Percentiles rank a stretch among this genome's conserved stretches.
Conservation (phyloP, 2,888 invertebrate species). For the Heliconius hortense region DNA sequence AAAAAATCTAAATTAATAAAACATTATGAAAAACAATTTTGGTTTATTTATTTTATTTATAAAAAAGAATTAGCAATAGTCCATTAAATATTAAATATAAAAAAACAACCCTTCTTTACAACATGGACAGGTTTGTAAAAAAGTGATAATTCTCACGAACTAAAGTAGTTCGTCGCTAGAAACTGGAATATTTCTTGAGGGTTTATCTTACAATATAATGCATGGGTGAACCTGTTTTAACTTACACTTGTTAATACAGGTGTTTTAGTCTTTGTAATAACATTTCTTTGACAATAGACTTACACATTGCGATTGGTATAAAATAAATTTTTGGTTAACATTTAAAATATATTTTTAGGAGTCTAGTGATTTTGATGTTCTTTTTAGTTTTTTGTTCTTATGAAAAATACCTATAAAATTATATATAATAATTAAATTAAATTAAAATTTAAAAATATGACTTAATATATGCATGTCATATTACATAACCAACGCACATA, state of each 20-base stretch:
- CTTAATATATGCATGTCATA: neutral
- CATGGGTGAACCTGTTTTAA: conserved; percentile 33
- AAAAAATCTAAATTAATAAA: too few relatives aligned
- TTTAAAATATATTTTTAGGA: neutral
- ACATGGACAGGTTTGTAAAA: conserved; percentile 37
- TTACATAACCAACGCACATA: conserved; percentile 38
- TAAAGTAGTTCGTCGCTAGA: conserved; percentile 21
- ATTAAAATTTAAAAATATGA: neutral
- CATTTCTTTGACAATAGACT: conserved; percentile 4
- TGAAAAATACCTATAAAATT: neutral
- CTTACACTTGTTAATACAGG: conserved; percentile 33
- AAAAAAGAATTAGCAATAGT: too few relatives aligned
- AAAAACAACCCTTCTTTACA: conserved; percentile 1
- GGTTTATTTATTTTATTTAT: too few relatives aligned
- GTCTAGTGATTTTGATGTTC: neutral
- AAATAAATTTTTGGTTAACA: neutral
- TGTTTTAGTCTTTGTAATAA: conserved; percentile 19
- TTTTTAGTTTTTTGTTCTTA: neutral
- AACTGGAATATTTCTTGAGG: conserved; percentile 35
- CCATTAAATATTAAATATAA: neutral
- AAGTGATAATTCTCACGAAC: conserved; percentile 38
- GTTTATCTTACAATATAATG: conserved; percentile 26
- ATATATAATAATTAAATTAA: too few relatives aligned
- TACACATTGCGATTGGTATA: neutral
- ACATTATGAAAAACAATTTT: too few relatives aligned